Base-by-base conservation (phyloP, 2,113 vertebrate species). In the Monopterus albus region DNA sequence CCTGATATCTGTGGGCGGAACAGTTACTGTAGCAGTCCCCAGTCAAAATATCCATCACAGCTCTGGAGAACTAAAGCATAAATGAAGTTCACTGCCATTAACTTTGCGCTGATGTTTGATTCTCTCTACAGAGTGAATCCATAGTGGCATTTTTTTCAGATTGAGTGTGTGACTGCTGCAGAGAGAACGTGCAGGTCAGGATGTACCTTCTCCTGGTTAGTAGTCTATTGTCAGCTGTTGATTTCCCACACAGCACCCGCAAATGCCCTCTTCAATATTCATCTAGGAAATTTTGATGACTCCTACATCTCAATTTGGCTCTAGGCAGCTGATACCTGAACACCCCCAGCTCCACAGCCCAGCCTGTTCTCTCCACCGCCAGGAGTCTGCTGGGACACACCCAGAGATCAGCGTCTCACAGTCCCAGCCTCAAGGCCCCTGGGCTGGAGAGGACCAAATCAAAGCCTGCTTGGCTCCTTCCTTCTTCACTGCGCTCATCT, bases 301-400 rank as follows among this genome's bases (percentile, higher is more conserved):
- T 89, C 90, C 72, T 80, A 88, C 79, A 74, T 92, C 86, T 93
- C 90, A 88, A 88, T 92, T 87, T 92, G 85, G 64, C 85, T 85
- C 70, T 64, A 58, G 5, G 64, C 77, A 58, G 51, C 77, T 57
- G 71, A 50, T 69, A 15, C 50, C 55, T 62, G 78, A 52, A 18
- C 79, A 83, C 74, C 66, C 56, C n/a, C n/a, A 35, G 35, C 82
- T 75, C 39, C 38, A 15, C 15, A 14, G 72, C 84, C 82, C 66
- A 56, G 72, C 76, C 71, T 56, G 43, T 53, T 85, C 79, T 74
- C 76, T 81, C 68, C 77, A 84, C 88, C 70, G 61, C 84, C 40
- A 88, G 88, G 89, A 85, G 85, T 91, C 90, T 87, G 78, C 66
- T 18, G 87, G 89, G 88, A 91, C 53, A 31, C 77, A 67, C 72